Evolutionary conservation across 2,113 vertebrate genomes (phyloP).

Genomic region (Sclerurus mexicanus): DNA sequence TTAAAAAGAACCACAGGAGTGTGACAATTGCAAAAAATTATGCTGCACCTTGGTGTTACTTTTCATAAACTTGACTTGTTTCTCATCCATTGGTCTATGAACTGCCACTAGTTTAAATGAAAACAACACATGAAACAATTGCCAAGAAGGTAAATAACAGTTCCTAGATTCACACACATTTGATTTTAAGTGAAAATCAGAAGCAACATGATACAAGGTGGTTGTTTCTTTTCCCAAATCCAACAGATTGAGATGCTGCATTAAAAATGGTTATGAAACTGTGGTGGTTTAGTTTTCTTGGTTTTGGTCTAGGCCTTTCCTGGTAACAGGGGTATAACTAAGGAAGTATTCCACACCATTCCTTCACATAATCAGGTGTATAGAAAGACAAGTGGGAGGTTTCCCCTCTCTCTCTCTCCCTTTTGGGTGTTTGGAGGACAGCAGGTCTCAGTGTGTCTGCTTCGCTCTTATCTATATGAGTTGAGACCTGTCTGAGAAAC

Average conservation of each 20-base stretch:
- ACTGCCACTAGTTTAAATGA: neutral
- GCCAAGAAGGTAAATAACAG: neutral
- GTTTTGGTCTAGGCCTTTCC: too few relatives aligned
- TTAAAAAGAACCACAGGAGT: neutral
- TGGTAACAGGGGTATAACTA: too few relatives aligned
- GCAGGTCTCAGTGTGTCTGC: too few relatives aligned
- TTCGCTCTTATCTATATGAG: too few relatives aligned
- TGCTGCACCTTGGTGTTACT: neutral
- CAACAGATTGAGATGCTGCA: neutral
- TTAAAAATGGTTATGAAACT: neutral
- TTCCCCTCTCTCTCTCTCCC: too few relatives aligned
- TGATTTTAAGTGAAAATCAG: neutral
- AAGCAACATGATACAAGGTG: neutral
- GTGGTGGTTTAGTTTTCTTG: too few relatives aligned
- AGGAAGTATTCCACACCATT: too few relatives aligned
- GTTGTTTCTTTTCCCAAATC: neutral
- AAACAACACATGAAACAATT: neutral
- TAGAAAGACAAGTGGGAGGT: too few relatives aligned
- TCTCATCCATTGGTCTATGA: neutral
- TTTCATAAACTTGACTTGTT: neutral
- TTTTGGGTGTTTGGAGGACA: too few relatives aligned
- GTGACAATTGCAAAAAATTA: neutral
- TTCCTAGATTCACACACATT: neutral
- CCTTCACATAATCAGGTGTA: too few relatives aligned
- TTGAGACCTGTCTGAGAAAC: too few relatives aligned